Evolutionary conservation across 1,140 invertebrate genomes (phyloP), one percentile per base, ranked within the genome.

Genomic region (Drosophila repleta): DNA sequence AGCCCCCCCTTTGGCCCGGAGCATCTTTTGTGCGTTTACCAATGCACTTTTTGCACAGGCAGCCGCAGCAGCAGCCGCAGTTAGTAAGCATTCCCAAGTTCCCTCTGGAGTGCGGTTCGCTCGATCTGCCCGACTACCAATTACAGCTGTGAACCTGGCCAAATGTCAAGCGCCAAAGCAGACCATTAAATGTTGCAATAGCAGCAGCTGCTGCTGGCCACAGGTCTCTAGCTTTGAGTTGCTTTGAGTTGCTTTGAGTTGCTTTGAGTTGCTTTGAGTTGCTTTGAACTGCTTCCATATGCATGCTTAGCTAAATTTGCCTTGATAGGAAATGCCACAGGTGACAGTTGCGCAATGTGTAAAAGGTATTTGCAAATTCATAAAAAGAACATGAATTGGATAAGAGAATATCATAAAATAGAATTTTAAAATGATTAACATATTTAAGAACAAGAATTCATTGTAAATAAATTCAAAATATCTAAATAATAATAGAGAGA

Each of bases 101-200:
- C 18, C 11, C 48, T 63, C 29, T 26, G 39, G 55, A 39, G 7
- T 37, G 68, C 20, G 68, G 62, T 71, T 61, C 56, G 61, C 56
- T 72, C 65, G 61, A 71, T 64, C 62, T 75, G 49, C 57, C 29
- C 52, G 53, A 68, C 57, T 76, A 69, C 74, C 74, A 76, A 76
- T 76, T 76, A 76, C 69, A 76, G 57, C 62, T 73, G 43, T 61
- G 57, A 39, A 51, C 8, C 62, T 41, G 49, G 57, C 18, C 62
- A 20, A 76, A 76, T 72, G 68, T 75, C 62, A 75, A 72, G 61
- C 61, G 55, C 55, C 72, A 65, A 3, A 71, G 60, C 67, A 57
- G 60, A 52, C 53, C 62, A 68, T 56, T 57, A 65, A 43, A 52
- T 41, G 13, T 29, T 17, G 39, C 37, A 41, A 15, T 13, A 1